phyloP scores from a whole-genome alignment of 1,140 invertebrate species.

The Frieseomelitta varia region DNA sequence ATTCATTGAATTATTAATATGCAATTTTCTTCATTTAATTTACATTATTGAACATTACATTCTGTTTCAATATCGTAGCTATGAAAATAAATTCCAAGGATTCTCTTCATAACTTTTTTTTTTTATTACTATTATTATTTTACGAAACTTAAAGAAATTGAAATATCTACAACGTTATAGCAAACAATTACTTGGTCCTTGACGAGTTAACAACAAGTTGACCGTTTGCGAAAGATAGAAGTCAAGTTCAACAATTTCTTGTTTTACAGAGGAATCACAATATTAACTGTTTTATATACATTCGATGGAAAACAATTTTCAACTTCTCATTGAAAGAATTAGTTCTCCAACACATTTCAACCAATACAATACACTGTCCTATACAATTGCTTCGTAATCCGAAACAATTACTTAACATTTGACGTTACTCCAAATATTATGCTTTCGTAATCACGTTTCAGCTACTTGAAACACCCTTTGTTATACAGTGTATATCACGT shows the following conservation, averaged over 20 bases:
- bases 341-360: neutral
- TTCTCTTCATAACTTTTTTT: no score
- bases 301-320: neutral
- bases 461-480: neutral
- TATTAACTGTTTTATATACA: no score
- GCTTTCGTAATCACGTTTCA: slow-evolving; percentile 32
- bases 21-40: no score
- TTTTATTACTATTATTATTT: no score
- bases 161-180: no score
- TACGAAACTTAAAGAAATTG: no score
- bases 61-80: no score
- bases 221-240: neutral
- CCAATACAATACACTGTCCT: neutral
- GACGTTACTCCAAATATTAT: slow-evolving; percentile 34
- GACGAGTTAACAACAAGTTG: no score
- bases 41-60: no score
- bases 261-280: neutral
- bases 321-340: neutral
- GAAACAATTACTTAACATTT: slow-evolving; percentile 40
- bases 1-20: neutral
- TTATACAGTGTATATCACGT: neutral
- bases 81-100: no score
- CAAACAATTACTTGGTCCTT: no score
- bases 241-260: neutral
- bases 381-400: neutral